These are phyloP conservation scores for Araneus ventricosus DNA, from an alignment of 1,140 invertebrate species.

Conservation along the genomic window DNA sequence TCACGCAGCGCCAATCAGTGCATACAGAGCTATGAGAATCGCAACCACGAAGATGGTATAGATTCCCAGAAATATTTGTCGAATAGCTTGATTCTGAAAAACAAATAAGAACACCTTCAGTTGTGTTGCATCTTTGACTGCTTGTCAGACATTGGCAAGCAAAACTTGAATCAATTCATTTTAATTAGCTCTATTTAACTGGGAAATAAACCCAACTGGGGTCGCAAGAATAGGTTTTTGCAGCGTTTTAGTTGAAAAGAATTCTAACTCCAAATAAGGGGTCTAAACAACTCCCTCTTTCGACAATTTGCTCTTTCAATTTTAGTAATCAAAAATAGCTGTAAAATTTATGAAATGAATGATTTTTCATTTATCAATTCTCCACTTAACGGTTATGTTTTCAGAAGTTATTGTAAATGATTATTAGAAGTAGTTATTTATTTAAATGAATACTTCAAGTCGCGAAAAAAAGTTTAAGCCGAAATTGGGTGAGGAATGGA, in stretches of 20 bases:
- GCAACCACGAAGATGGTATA: constrained; percentile 19
- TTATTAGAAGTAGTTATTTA: too few species aligned
- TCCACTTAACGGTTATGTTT: too few species aligned
- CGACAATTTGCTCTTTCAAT: too few species aligned
- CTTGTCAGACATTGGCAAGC: background rate
- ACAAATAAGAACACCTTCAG: background rate
- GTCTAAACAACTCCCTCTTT: too few species aligned
- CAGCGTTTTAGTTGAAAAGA: background rate
- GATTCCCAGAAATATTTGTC: background rate
- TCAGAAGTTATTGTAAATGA: too few species aligned
- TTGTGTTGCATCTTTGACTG: background rate
- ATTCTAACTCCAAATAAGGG: background rate
- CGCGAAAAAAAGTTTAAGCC: too few species aligned
- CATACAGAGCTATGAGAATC: background rate
- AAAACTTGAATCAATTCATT: background rate
- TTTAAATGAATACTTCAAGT: too few species aligned
- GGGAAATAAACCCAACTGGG: background rate
- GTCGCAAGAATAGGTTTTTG: too few species aligned
- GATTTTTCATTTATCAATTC: too few species aligned
- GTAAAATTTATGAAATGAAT: too few species aligned
- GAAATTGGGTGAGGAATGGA: too few species aligned
- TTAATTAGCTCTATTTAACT: background rate
- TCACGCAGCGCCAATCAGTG: constrained; percentile 7
- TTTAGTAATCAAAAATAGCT: too few species aligned
- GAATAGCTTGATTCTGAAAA: constrained; percentile 1